These are phyloP conservation scores for Stegodyphus dumicola DNA, from an alignment of 1,140 invertebrate genomes.

Conservation along the genomic window DNA sequence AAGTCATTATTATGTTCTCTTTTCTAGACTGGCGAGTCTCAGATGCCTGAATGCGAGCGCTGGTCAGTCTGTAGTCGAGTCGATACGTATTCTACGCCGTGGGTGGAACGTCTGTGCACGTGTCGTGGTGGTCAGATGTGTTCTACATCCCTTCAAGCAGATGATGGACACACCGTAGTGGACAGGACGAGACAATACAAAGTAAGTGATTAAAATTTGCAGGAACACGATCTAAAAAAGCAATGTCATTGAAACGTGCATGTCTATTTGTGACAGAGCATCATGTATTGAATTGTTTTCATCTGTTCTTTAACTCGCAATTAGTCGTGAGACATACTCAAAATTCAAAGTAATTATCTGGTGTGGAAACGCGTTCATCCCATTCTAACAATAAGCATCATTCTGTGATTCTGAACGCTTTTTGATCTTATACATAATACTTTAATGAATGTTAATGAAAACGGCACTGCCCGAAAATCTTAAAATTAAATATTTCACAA, in stretches of 20 bases:
- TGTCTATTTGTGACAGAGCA: too few species aligned
- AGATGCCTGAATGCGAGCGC: constrained; percentile 81
- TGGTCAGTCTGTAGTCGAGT: constrained; percentile 89
- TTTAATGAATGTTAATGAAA: too few species aligned
- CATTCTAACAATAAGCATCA: neutral
- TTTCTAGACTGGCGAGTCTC: constrained; percentile 74
- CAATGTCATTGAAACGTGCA: neutral
- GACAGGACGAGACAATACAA: constrained; percentile 89
- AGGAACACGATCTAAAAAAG: neutral
- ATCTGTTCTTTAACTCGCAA: too few species aligned
- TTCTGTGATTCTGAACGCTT: neutral
- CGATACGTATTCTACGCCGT: constrained; percentile 82
- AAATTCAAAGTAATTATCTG: neutral
- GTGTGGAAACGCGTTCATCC: too few species aligned
- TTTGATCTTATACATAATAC: neutral
- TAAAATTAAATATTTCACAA: too few species aligned
- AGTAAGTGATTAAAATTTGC: constrained; percentile 64
- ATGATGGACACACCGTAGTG: constrained; percentile 85
- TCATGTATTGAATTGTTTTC: too few species aligned
- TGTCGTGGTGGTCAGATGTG: constrained; percentile 76
- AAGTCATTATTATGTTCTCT: constrained; percentile 5
- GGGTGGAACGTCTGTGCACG: constrained; percentile 89
- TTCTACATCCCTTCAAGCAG: constrained; percentile 76
- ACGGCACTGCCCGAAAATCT: too few species aligned
- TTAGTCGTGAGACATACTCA: too few species aligned